phyloP scores from a whole-genome alignment of 1,140 invertebrate species.

The Drosophila novamexicana region DNA sequence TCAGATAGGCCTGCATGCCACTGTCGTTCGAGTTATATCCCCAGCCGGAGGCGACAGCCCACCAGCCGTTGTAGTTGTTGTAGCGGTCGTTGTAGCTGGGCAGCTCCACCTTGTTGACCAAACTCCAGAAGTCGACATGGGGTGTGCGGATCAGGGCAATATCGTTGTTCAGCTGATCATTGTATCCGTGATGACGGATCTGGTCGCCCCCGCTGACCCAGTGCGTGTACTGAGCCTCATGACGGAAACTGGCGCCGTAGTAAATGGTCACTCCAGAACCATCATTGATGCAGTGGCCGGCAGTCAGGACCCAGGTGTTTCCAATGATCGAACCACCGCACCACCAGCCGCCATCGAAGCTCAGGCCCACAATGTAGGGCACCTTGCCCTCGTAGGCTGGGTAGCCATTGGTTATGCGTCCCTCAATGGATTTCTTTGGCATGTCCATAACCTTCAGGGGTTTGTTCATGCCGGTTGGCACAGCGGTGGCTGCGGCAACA shows the following conservation, averaged over 20 bases:
- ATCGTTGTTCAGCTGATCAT: conserved; percentile 39
- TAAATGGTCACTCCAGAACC: conserved; percentile 36
- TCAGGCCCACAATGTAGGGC: conserved; percentile 85
- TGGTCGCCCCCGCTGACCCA: conserved; percentile 33
- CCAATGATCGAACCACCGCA: conserved; percentile 87
- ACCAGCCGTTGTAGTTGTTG: conserved; percentile 37
- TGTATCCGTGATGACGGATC: conserved; percentile 7
- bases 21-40: conserved; percentile 31
- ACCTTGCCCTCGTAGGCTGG: conserved; percentile 78
- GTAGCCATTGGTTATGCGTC: conserved; percentile 62
- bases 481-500: conserved; percentile 25
- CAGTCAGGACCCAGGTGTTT: conserved; percentile 85
- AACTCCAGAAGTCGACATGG: conserved; percentile 33
- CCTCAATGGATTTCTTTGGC: conserved; percentile 31
- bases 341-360: conserved; percentile 72
- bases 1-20: conserved; percentile 30
- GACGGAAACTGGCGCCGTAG: conserved; percentile 53
- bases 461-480: conserved; percentile 1
- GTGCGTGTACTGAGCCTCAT: conserved; percentile 35
- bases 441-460: conserved; percentile 6
- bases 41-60: conserved; percentile 49
- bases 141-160: conserved; percentile 48
- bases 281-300: conserved; percentile 85
- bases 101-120: conserved; percentile 46
- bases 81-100: conserved; percentile 45